These are phyloP conservation scores for Bujurquina vittata DNA, from an alignment of 2,113 vertebrate genomes.

Conservation along the genomic window DNA sequence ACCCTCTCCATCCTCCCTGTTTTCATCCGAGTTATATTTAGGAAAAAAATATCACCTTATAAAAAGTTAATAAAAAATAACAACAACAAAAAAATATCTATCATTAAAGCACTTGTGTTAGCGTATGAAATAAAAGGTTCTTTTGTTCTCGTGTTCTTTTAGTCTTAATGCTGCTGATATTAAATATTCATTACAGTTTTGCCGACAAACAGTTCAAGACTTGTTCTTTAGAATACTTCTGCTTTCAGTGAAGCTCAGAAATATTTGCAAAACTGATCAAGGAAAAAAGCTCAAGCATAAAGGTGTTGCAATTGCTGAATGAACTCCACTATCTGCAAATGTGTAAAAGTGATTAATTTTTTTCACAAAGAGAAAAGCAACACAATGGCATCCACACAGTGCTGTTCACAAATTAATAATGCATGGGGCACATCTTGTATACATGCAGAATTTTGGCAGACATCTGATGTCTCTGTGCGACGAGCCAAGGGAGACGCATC, in stretches of 20 bases:
- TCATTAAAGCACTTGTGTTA: slow-evolving; percentile 12
- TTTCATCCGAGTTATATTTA: neutral
- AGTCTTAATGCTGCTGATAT: neutral
- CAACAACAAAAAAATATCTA: neutral
- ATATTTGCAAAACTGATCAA: neutral
- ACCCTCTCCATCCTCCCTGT: neutral
- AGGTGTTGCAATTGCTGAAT: slow-evolving; percentile 14
- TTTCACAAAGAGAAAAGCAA: neutral
- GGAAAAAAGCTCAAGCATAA: neutral
- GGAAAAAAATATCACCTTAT: neutral
- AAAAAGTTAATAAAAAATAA: slow-evolving; percentile 2
- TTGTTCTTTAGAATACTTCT: neutral
- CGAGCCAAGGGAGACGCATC: slow-evolving; percentile 62
- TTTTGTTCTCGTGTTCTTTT: neutral
- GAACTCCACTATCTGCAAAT: neutral
- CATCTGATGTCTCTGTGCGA: slow-evolving; percentile 57
- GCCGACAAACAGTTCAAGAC: neutral
- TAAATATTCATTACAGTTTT: slow-evolving; percentile 28
- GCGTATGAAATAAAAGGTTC: neutral
- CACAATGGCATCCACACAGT: neutral
- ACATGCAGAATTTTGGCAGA: slow-evolving; percentile 67
- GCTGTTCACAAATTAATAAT: slow-evolving; percentile 61
- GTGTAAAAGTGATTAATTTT: slow-evolving; percentile 15
- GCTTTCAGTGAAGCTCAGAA: neutral
- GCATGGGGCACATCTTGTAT: slow-evolving; percentile 61